Conservation (phyloP, 2,888 invertebrate genomes). For the Scelioninae gen. 2 region DNA sequence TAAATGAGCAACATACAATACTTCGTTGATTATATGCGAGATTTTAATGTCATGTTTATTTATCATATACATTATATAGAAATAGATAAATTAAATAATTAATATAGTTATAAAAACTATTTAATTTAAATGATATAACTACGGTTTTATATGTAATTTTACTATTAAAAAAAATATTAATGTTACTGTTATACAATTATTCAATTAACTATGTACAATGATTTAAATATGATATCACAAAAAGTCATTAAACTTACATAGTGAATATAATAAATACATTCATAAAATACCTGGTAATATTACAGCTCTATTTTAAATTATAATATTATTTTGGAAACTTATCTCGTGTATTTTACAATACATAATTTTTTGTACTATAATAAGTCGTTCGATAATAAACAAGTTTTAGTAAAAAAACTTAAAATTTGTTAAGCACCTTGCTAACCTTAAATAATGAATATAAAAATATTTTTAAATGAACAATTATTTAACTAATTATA, state of each 20-base stretch:
- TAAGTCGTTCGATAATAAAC: background rate
- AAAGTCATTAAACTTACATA: constrained; percentile 18
- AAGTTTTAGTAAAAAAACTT: no score
- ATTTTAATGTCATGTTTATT: constrained; percentile 7
- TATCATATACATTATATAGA: no score
- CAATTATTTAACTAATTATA: no score
- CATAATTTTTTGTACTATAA: background rate
- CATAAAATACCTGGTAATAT: background rate
- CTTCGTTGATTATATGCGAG: constrained; percentile 14
- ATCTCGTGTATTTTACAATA: no score
- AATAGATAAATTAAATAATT: no score
- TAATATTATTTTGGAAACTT: background rate
- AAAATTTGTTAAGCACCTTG: no score
- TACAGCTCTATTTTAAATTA: background rate
- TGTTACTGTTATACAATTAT: constrained; percentile 6
- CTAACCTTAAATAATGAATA: background rate
- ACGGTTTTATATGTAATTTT: constrained; percentile 8
- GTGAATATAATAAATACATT: constrained; percentile 2
- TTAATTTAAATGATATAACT: constrained; percentile 3
- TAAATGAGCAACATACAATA: constrained; percentile 12
- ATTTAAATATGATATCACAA: constrained; percentile 28
- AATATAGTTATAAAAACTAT: constrained; percentile 3
- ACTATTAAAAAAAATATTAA: constrained; percentile 5
- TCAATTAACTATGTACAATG: constrained; percentile 25
- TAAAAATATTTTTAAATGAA: no score